phyloP scores from a whole-genome alignment of 2,113 vertebrate genomes.

The Siphamia tubifer region DNA sequence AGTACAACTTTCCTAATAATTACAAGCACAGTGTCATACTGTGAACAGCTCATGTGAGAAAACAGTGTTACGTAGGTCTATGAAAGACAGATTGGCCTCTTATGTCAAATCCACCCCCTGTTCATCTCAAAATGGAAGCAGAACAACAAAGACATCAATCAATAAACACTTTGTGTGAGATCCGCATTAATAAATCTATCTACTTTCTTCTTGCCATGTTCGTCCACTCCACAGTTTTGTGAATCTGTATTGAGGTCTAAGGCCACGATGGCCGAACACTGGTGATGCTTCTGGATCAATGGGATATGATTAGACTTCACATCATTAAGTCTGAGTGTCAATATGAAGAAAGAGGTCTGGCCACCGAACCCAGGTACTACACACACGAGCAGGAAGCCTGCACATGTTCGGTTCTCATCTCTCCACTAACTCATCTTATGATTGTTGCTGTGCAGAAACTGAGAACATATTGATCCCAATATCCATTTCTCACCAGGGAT shows the following conservation, averaged over 20 bases:
- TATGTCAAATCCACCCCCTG: background rate
- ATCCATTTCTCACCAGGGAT: slow-evolving; percentile 74
- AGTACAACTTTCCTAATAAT: too few relatives aligned
- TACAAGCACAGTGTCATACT: too few relatives aligned
- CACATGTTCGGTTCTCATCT: background rate
- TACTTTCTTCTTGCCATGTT: background rate
- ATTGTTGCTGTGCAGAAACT: slow-evolving; percentile 41
- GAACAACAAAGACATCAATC: background rate
- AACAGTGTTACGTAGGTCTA: too few relatives aligned
- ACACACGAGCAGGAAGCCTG: background rate
- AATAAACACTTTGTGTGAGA: background rate
- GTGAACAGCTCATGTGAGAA: too few relatives aligned
- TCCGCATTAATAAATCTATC: background rate
- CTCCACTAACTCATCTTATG: slow-evolving; percentile 32
- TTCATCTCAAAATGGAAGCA: background rate
- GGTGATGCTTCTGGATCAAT: background rate
- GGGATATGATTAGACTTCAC: slow-evolving; percentile 5
- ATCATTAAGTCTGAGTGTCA: slow-evolving; percentile 10
- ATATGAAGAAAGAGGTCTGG: background rate
- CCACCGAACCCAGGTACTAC: background rate
- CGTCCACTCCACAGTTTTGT: background rate
- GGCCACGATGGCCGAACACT: background rate
- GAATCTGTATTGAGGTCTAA: background rate
- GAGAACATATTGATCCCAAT: slow-evolving; percentile 73
- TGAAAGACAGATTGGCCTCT: background rate